Evolutionary conservation across 2,888 invertebrate genomes (phyloP), one percentile per base, ranked within the genome.

Genomic region (Drosophila trichaetosa): DNA sequence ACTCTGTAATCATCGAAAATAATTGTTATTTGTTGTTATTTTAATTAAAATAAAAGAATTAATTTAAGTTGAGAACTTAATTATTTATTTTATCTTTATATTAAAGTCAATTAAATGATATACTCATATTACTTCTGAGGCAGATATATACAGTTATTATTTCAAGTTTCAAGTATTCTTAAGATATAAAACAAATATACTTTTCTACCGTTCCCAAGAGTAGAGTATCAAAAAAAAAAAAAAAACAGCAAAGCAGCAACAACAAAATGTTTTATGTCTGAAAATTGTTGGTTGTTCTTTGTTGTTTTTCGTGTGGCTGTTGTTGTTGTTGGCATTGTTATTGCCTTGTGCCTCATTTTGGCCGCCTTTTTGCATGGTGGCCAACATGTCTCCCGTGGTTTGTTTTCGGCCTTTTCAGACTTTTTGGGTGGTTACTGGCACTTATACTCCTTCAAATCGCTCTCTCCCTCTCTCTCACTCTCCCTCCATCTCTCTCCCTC

Each of bases 331-430:
- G 63, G 57, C 68, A 64, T 72, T 79, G 64, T 71, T 71, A 65
- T 46, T 71, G 58, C 61, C 68, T 67, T 71, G 62, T 54, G 63
- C 29, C 59, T 61, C 66, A 54, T 56, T 81, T 81, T 58, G 69
- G 78, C 57, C 59, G 65, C 52, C 58, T 54, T 79, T 75, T 87
- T 72, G 82, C 83, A 70, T 87, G 87, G 87, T 88, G 89, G 87
- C 90, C 87, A 88, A 79, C 80, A 72, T 86, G 89, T 88, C 90
- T 88, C 90, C 90, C 79, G 90, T 56, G 83, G 86, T 76, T 88
- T 79, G 79, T 65, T 77, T 69, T 68, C 33, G 79, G 69, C n/a
- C 78, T 67, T 73, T 71, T 69, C 57, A 48, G 59, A 57, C 75
- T 74, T 85, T 83, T 89, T 82, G 80, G 78, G 69, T 87, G 81